phyloP scores from a whole-genome alignment of 2,797 vertebrate species.

The Acanthiza pusilla region DNA sequence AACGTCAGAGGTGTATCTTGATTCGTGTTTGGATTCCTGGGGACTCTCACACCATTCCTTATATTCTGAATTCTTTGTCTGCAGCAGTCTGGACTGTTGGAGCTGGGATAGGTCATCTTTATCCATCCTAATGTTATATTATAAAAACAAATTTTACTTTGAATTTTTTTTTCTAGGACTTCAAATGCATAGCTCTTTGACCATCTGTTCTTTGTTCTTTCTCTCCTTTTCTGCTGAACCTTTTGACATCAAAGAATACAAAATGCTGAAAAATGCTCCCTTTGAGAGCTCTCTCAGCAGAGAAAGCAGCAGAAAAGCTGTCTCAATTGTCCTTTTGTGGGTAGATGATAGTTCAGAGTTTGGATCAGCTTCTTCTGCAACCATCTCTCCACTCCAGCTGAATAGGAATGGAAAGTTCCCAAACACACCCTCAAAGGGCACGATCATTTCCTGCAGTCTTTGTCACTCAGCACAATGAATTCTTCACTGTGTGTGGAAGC shows the following conservation, averaged over 20 bases:
- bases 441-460: not conserved
- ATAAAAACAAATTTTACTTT: conserved; percentile 18
- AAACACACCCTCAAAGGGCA: not conserved
- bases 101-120: not conserved
- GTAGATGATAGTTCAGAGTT: not conserved
- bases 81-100: not conserved
- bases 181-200: conserved; percentile 8
- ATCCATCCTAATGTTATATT: not conserved
- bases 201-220: conserved; percentile 66
- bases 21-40: not conserved
- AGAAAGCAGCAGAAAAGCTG: not conserved
- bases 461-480: not conserved
- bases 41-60: not conserved
- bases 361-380: not conserved
- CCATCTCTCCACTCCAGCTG: not conserved
- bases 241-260: conserved; percentile 47
- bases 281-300: conserved; percentile 14
- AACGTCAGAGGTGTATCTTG: not conserved
- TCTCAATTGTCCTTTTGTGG: conserved; percentile 7
- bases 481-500: not conserved
- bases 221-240: conserved; percentile 52
- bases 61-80: not conserved
- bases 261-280: conserved; percentile 8
- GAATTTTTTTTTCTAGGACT: not conserved
- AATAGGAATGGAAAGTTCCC: not conserved